Percentiles rank a stretch among this genome's conserved stretches.
Evolutionary conservation across 2,113 vertebrate species (phyloP).

Genomic region (Oreotragus oreotragus): DNA sequence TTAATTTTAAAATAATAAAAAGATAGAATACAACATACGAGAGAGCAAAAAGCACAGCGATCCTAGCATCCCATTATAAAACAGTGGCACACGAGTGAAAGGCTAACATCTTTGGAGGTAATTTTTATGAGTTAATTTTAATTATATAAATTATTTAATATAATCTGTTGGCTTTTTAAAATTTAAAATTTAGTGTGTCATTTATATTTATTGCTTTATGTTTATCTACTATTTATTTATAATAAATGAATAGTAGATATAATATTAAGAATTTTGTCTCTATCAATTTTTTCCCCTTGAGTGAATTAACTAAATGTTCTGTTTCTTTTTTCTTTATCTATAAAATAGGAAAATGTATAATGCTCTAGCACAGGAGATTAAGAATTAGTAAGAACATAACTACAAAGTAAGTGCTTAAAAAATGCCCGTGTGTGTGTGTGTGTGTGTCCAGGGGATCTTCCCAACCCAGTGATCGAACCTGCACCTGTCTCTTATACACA

Average conservation of each 20-base stretch:
- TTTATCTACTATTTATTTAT: background rate
- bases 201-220: background rate
- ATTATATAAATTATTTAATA: background rate
- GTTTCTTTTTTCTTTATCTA: background rate
- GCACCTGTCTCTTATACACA: too few species aligned
- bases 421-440: background rate
- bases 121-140: background rate
- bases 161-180: background rate
- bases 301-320: background rate
- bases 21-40: background rate
- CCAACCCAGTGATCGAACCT: too few species aligned
- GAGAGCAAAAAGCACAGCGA: fast-evolving
- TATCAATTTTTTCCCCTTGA: background rate
- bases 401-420: background rate
- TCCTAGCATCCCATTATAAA: background rate
- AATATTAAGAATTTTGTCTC: background rate
- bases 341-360: background rate
- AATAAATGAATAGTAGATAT: background rate
- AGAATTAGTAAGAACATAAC: background rate
- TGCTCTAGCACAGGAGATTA: background rate
- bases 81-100: background rate
- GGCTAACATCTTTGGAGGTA: background rate
- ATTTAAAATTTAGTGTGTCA: background rate
- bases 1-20: background rate
- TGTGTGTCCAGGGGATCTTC: background rate